phyloP scores from a whole-genome alignment of 2,113 vertebrate species.

The Channa maculata region DNA sequence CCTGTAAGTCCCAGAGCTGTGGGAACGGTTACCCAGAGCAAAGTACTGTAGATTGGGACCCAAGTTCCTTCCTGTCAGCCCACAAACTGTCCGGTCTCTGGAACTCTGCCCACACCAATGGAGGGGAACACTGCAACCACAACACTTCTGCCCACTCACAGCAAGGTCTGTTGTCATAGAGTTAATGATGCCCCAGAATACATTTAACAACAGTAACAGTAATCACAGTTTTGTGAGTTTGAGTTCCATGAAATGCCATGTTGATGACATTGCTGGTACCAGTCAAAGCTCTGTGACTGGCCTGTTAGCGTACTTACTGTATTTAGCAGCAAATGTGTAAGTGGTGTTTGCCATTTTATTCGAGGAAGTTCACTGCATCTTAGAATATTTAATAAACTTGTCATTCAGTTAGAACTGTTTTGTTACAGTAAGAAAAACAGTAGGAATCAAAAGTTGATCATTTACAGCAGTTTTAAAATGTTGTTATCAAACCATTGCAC shows the following conservation, averaged over 20 bases:
- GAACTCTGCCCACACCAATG: constrained; percentile 94
- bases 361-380: constrained; percentile 1
- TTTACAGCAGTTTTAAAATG: too few relatives aligned
- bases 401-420: too few relatives aligned
- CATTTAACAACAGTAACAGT: neutral
- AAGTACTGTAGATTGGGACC: constrained; percentile 98
- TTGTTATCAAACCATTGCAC: too few relatives aligned
- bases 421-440: too few relatives aligned
- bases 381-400: too few relatives aligned
- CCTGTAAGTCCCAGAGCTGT: constrained; percentile 89
- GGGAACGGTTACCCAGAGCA: constrained; percentile 88
- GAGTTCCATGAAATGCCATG: too few relatives aligned
- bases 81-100: constrained; percentile 98
- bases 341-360: constrained; percentile 16
- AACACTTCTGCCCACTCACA: constrained; percentile 85
- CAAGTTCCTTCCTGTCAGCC: constrained; percentile 98
- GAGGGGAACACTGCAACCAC: constrained; percentile 88
- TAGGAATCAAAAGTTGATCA: too few relatives aligned
- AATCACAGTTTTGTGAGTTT: neutral
- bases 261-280: too few relatives aligned
- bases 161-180: constrained; percentile 84
- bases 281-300: neutral
- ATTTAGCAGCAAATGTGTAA: neutral
- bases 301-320: neutral
- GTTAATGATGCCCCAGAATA: constrained; percentile 9